Evolutionary conservation across 2,113 vertebrate genomes (phyloP), one percentile per base, ranked within the genome.

Genomic region (Tetrao urogallus): DNA sequence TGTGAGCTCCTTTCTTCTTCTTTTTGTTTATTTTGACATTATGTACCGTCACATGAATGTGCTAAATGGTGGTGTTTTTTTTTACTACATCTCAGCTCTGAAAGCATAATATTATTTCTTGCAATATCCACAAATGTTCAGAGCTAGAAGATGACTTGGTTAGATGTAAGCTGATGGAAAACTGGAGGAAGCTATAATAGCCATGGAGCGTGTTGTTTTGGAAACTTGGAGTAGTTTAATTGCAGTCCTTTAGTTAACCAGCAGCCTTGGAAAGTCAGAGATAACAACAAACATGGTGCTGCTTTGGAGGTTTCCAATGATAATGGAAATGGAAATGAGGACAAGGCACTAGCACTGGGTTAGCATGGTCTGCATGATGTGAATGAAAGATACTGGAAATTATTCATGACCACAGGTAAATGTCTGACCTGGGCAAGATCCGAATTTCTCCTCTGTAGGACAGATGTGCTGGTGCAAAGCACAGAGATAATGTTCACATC

Each of bases 111-210:
- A 24, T 50, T 81, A 15, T 79, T 92, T 34, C 21, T 6, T 24
- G 19, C 38, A 52, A 40, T 56, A 65, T 38, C 17, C 22, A 47
- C 42, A 0, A 0, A 0, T 10, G 60, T 82, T 38, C 11, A 11
- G 4, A 70, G 80, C 57, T 2, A 58, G 70, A 63, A 52, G 6
- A 13, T 80, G 24, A 38, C 60, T 86, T 83, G 3, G 36, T 73
- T 47, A 47, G 48, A 20, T 12, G 8, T 22, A 30, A 83, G 5
- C 30, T 71, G 52, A 43, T 42, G 32, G 38, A 9, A 83, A 85
- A 52, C 32, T 13, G 14, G 17, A 88, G 58, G 36, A 65, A 57
- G 1, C 2, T 20, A 2, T 40, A 4, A 30, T 11, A 64, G 30
- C 13, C 40, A 19, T 38, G 28, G 34, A 72, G 47, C 11, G 42